Conservation (phyloP, 2,888 invertebrate species). For the Tipula vernalis region DNA sequence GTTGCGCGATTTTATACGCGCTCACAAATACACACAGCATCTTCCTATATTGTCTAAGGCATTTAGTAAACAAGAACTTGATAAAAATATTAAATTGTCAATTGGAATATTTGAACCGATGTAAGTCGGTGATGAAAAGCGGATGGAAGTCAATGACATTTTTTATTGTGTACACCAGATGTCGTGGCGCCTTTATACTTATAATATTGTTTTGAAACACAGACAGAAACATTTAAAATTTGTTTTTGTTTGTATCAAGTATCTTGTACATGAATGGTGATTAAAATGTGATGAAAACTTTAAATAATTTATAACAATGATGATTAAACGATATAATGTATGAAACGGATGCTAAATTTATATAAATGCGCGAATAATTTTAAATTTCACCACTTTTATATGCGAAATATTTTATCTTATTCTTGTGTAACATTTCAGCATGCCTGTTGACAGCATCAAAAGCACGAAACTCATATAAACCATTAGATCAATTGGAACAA, state of each 20-base stretch:
- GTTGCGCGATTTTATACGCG: not conserved
- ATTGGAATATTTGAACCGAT: not conserved
- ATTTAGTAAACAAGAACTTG: not conserved
- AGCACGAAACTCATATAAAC: constrained; percentile 50
- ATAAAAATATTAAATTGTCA: not conserved
- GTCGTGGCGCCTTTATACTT: not conserved
- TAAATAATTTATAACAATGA: not conserved
- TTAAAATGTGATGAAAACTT: not conserved
- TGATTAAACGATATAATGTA: not conserved
- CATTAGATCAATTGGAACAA: constrained; percentile 40
- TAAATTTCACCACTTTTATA: not conserved
- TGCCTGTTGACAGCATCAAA: constrained; percentile 56
- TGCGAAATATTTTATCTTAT: not conserved
- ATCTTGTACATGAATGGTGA: not conserved
- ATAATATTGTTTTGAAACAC: not conserved
- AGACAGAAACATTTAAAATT: not conserved
- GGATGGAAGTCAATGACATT: not conserved
- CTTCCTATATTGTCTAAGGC: not conserved
- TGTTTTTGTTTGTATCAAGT: not conserved
- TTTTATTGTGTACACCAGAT: not conserved
- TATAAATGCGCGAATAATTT: not conserved
- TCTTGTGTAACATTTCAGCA: constrained; percentile 37
- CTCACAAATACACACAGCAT: not conserved
- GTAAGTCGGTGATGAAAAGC: not conserved
- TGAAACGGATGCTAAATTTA: not conserved